phyloP scores from a whole-genome alignment of 2,113 vertebrate genomes.

The Tretioscincus oriximinensis region DNA sequence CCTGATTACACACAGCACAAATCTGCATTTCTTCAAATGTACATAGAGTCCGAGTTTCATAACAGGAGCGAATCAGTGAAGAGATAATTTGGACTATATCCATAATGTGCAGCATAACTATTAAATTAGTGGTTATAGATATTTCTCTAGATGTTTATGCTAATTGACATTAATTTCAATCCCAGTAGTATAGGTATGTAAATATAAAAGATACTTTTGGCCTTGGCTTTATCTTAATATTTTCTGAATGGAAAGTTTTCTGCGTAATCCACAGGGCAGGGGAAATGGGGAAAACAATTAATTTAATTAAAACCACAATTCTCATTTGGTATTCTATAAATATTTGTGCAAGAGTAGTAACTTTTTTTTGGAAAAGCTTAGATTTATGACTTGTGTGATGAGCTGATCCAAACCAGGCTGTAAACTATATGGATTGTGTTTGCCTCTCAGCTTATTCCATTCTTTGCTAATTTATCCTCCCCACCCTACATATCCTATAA shows the following conservation, averaged over 20 bases:
- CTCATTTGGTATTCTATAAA: neutral
- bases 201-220: constrained; percentile 11
- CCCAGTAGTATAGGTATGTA: neutral
- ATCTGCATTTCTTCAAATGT: constrained; percentile 17
- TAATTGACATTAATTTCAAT: constrained; percentile 41
- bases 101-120: rapidly evolving
- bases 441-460: neutral
- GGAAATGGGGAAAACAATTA: constrained; percentile 11
- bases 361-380: constrained; percentile 2
- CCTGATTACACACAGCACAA: neutral
- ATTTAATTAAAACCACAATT: constrained; percentile 5
- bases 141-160: constrained; percentile 8
- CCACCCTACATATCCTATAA: neutral
- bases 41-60: neutral
- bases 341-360: neutral
- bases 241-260: neutral
- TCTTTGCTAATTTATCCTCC: neutral
- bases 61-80: neutral
- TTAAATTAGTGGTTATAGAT: neutral
- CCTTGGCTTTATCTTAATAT: constrained; percentile 14
- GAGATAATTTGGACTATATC: neutral
- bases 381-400: neutral
- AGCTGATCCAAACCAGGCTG: neutral
- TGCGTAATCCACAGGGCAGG: constrained; percentile 43
- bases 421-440: neutral